Conservation (phyloP, 2,888 invertebrate species). For the Campoplex nolae region DNA sequence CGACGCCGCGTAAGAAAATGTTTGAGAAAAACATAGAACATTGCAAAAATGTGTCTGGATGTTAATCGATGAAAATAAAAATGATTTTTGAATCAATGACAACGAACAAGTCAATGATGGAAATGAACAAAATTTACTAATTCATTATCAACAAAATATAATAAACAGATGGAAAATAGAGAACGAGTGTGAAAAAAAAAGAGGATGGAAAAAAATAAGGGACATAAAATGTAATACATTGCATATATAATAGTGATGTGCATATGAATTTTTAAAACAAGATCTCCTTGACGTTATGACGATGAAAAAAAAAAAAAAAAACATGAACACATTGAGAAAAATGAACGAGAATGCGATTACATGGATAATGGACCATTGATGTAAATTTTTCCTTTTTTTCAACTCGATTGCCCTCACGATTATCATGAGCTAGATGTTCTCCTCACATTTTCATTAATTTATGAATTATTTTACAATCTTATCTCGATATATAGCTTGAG, state of each 20-base stretch:
- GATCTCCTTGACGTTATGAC: slow-evolving; percentile 59
- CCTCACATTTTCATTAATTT: neutral
- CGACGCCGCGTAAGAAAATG: neutral
- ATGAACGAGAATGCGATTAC: slow-evolving; percentile 31
- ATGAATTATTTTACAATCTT: slow-evolving; percentile 4
- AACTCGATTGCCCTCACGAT: neutral
- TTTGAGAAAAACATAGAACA: slow-evolving; percentile 38
- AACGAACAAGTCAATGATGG: neutral
- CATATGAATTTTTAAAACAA: slow-evolving; percentile 51
- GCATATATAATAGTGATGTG: slow-evolving; percentile 10
- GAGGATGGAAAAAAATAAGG: neutral
- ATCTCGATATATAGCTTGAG: neutral
- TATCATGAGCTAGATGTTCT: neutral
- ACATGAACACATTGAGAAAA: slow-evolving; percentile 32
- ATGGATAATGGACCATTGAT: slow-evolving; percentile 8
- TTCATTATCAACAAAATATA: neutral
- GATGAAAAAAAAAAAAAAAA: slow-evolving; percentile 50
- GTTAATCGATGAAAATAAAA: neutral
- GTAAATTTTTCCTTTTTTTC: neutral
- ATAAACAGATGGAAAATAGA: neutral
- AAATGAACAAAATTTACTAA: neutral
- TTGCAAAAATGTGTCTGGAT: slow-evolving; percentile 15
- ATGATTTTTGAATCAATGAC: neutral
- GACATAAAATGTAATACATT: neutral
- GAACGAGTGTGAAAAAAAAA: neutral